Base-by-base conservation (phyloP, 2,113 vertebrate species). In the Aspidoscelis tigris region DNA sequence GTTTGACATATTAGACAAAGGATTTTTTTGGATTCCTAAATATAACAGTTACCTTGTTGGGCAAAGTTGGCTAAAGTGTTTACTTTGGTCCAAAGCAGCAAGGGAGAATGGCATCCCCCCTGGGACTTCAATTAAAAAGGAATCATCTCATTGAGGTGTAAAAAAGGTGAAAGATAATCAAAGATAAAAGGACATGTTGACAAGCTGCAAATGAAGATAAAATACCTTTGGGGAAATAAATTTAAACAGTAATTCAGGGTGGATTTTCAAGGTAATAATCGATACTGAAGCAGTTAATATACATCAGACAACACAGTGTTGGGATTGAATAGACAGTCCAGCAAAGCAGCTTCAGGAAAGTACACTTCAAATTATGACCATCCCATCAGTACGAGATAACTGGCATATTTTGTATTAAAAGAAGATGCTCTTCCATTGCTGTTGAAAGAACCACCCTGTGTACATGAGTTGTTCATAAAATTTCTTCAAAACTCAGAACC, bases 171-270 rank as follows among this genome's bases (percentile, higher is more conserved):
- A 69, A 8, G 26, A 70, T n/a, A 2, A 22, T 78, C 6, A 84
- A 90, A 83, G 43, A 85, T 2, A 71, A 73, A 33, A 21, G 73
- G 87, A 90, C 66, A 81, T 84, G 3, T 1, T 73, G 50, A 78
- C 76, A 75, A 69, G 70, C 20, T 55, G 18, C 41, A 78, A 83
- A 78, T 65, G 86, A 80, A 83, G 81, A 76, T 83, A 80, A 87
- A 83, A 82, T 39, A 11, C 20, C 50, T 71, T 9, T 20, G 69
- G 44, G 18, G 64, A 14, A 70, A 10, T 55, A 2, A 44, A 26
- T 83, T 50, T n/a, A 53, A 43, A 21, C n/a, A 75, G 55, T 64
- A 21, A 12, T 73, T 43, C 14, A 82, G 22, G 18, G 4, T 44
- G 76, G 53, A 39, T 14, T 24, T 75, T 61, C 18, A 81, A 33